Evolutionary conservation across 2,113 vertebrate genomes (phyloP).

Genomic region (Mixornis gularis): DNA sequence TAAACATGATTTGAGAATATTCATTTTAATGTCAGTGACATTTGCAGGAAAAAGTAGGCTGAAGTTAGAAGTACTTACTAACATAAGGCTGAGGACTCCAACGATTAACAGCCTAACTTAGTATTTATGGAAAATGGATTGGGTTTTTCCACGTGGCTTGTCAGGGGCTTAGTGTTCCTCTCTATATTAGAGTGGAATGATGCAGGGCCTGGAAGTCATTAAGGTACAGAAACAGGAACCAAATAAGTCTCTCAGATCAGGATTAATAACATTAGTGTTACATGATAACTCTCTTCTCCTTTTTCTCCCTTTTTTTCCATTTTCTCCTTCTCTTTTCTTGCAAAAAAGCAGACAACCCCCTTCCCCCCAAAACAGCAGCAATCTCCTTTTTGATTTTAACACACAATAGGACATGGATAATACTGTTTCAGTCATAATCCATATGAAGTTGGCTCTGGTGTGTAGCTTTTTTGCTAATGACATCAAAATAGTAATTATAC

Average conservation of each 20-base stretch:
- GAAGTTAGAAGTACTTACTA: neutral
- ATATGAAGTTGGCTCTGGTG: neutral
- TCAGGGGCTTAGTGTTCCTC: neutral
- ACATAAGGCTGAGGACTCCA: neutral
- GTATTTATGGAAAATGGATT: neutral
- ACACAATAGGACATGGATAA: neutral
- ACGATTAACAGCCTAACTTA: neutral
- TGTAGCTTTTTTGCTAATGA: neutral
- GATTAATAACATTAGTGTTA: neutral
- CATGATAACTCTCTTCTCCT: neutral
- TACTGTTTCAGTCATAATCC: neutral
- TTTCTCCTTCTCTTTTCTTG: neutral
- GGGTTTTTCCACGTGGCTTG: neutral
- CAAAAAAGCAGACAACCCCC: neutral
- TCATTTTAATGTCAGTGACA: neutral
- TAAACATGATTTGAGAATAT: neutral
- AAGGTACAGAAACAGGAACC: neutral
- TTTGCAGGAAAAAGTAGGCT: slow-evolving; percentile 20
- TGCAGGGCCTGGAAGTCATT: neutral
- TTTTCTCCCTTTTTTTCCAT: neutral
- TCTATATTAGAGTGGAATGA: neutral
- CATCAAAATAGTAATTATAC: neutral
- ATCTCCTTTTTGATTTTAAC: neutral
- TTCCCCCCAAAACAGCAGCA: neutral
- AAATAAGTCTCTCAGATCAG: neutral